These are phyloP conservation scores for Iselma pallidipennis DNA, from an alignment of 2,888 invertebrate genomes.

Conservation along the genomic window DNA sequence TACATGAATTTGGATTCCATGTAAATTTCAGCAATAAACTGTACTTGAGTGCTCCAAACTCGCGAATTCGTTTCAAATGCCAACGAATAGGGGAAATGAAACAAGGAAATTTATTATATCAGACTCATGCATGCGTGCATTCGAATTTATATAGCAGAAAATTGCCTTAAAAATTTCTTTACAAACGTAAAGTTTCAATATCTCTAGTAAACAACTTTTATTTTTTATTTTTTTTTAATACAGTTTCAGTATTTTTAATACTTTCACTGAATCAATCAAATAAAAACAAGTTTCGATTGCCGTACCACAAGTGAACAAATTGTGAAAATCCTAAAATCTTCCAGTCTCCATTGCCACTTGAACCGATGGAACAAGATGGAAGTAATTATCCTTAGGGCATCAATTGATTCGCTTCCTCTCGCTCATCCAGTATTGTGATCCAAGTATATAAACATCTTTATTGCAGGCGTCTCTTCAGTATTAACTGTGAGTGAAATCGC, in stretches of 20 bases:
- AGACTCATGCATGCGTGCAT: conserved; percentile 41
- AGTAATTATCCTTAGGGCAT: conserved; percentile 28
- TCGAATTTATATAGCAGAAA: conserved; percentile 36
- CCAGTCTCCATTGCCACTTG: background rate
- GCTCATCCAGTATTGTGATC: background rate
- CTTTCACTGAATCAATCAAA: background rate
- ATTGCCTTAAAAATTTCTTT: conserved; percentile 30
- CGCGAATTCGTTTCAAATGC: conserved; percentile 38
- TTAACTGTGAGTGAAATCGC: conserved; percentile 31
- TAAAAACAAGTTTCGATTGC: background rate
- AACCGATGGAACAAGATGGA: conserved; percentile 10
- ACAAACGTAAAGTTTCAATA: background rate
- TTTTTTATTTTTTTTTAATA: too few relatives aligned
- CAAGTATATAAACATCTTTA: conserved; percentile 29
- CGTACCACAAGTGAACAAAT: too few relatives aligned
- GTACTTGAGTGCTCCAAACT: conserved; percentile 33
- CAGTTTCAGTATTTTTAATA: too few relatives aligned
- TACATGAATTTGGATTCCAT: conserved; percentile 46
- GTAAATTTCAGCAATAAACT: conserved; percentile 48
- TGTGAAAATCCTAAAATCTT: too few relatives aligned
- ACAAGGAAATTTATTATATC: conserved; percentile 45
- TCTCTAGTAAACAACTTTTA: too few relatives aligned
- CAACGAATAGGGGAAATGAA: conserved; percentile 43
- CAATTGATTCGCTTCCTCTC: conserved; percentile 27
- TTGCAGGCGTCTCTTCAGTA: conserved; percentile 25